Evolutionary conservation across 2,888 invertebrate genomes (phyloP).

Genomic region (Drosophila mimica): DNA sequence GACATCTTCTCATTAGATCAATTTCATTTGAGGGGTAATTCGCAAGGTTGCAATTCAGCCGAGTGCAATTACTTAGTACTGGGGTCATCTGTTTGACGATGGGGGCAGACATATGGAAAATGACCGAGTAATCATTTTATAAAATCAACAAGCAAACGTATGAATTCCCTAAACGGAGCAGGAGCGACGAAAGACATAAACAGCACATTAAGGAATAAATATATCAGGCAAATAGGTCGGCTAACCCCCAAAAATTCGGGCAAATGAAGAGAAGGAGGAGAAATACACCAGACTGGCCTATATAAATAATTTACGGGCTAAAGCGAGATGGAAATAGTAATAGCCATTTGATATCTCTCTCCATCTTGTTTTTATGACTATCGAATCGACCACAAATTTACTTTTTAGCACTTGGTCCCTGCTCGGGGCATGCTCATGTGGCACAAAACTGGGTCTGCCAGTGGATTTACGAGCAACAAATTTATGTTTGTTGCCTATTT

Average conservation of each 20-base stretch:
- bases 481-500: constrained; percentile 80
- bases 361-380: constrained; percentile 70
- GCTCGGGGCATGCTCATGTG: constrained; percentile 68
- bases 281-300: constrained; percentile 36
- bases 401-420: constrained; percentile 80
- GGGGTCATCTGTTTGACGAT: constrained; percentile 27
- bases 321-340: constrained; percentile 32
- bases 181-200: constrained; percentile 62
- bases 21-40: constrained; percentile 36
- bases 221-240: constrained; percentile 44
- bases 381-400: constrained; percentile 81
- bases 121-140: constrained; percentile 73
- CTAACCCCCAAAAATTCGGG: constrained; percentile 11
- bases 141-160: constrained; percentile 53
- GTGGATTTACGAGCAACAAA: constrained; percentile 79
- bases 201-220: constrained; percentile 73
- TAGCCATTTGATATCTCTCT: constrained; percentile 49
- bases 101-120: constrained; percentile 59
- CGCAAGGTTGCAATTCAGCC: constrained; percentile 62
- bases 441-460: constrained; percentile 53
- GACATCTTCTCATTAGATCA: constrained; percentile 20
- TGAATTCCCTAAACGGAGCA: constrained; percentile 52
- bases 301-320: constrained; percentile 68
- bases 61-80: constrained; percentile 65
- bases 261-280: constrained; percentile 11